These are phyloP conservation scores for Nesometra sesokonis DNA, from an alignment of 35 echinoderm and acorn worm species.

Conservation along the genomic window DNA sequence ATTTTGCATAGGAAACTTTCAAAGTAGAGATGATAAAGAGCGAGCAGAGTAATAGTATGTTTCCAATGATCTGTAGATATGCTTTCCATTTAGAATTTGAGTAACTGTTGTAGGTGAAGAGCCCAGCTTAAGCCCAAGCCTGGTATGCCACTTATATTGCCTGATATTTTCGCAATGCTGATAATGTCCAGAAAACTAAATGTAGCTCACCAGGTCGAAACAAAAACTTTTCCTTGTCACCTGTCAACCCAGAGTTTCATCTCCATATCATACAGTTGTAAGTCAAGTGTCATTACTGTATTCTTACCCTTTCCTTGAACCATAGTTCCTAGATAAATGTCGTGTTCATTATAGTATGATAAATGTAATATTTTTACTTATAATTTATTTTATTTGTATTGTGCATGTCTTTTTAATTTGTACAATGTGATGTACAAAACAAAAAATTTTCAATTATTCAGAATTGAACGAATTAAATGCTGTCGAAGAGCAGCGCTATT, in stretches of 20 bases:
- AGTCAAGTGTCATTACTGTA: constrained; percentile 18
- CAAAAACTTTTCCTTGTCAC: neutral
- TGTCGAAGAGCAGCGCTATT: too few species aligned
- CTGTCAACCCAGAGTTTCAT: constrained; percentile 6
- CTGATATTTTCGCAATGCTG: neutral
- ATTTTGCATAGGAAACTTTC: neutral
- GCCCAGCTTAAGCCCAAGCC: neutral
- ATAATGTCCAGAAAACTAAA: neutral
- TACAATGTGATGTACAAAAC: too few species aligned
- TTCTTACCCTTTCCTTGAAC: neutral
- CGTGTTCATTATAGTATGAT: too few species aligned
- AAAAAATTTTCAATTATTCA: too few species aligned
- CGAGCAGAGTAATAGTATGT: neutral
- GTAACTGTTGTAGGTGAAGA: constrained; percentile 2
- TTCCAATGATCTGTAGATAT: neutral
- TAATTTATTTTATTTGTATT: too few species aligned
- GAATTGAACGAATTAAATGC: too few species aligned
- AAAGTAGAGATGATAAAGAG: neutral
- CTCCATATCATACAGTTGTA: constrained; percentile 5
- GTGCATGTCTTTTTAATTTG: too few species aligned
- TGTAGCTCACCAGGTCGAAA: constrained; percentile 5
- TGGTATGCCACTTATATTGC: neutral
- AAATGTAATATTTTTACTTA: too few species aligned
- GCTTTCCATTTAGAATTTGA: constrained; percentile 3
- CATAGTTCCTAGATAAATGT: too few species aligned